Evolutionary conservation across 2,113 vertebrate species (phyloP).

Genomic region (Alexandromys fortis): DNA sequence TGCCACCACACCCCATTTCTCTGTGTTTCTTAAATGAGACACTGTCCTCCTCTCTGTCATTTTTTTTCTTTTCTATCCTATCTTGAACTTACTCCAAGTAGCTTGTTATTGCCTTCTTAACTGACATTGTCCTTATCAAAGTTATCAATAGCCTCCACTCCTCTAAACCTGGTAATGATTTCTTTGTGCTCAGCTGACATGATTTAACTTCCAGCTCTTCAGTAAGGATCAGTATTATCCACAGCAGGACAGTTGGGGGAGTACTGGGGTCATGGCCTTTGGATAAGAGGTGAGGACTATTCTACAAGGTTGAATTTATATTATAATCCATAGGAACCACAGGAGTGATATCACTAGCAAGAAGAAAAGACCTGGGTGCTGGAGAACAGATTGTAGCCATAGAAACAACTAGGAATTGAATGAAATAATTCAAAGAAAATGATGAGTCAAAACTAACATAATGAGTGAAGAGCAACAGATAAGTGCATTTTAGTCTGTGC

Average conservation of each 20-base stretch:
- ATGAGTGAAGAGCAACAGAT: background rate
- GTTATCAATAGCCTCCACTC: background rate
- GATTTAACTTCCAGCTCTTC: background rate
- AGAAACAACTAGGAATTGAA: background rate
- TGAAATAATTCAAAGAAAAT: slow-evolving; percentile 1
- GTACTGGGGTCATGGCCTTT: background rate
- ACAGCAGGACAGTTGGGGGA: background rate
- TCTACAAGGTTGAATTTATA: background rate
- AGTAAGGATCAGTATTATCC: background rate
- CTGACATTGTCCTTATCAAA: background rate
- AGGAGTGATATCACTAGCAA: background rate
- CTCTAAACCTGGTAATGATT: background rate
- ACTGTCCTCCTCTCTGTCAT: too few species aligned
- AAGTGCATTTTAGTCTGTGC: background rate
- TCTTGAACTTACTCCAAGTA: background rate
- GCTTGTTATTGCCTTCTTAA: background rate
- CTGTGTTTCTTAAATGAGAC: background rate
- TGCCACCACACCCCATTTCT: background rate
- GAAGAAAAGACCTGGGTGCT: background rate
- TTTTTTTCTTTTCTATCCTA: too few species aligned
- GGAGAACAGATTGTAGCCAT: background rate
- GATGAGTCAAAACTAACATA: background rate
- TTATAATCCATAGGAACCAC: background rate
- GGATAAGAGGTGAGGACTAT: background rate
- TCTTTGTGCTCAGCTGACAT: background rate